Evolutionary conservation across 1,140 invertebrate species (phyloP), one percentile per base, ranked within the genome.

Genomic region (Drosophila lacteicornis): DNA sequence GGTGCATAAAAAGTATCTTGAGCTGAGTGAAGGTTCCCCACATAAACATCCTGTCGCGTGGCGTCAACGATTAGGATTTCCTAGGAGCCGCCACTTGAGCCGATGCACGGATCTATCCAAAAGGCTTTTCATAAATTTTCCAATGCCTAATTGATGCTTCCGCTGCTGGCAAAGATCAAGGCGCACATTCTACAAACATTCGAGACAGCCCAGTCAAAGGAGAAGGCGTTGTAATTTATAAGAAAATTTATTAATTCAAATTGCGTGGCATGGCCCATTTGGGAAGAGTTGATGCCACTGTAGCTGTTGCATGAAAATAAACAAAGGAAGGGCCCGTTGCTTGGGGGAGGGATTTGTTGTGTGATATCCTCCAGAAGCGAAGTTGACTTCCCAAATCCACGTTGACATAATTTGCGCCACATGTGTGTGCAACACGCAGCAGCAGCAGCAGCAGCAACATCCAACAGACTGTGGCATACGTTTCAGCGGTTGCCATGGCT

Each of bases 41-140:
- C 53, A 67, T 84, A 90, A 87, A 87, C 85, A 87, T 90, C 85
- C 85, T 90, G 84, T 79, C 84, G 84, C 85, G 85, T 87, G 84
- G 62, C 84, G 60, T 30, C 49, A 51, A 60, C 45, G 82, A 83
- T 83, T 79, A 65, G 80, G 61, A 82, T 78, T 57, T 71, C 42
- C 17, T 51, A 22, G 51, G 58, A 66, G 65, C 55, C 57, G 46
- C 53, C 50, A 78, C 61, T 76, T 30, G 50, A 80, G 51, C 51
- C 73, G 45, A 83, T 65, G 75, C 56, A 50, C 56, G 55, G 43
- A 45, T 49, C 81, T 67, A 55, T 83, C 71, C 47, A 51, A 71
- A 62, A 27, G 12, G 12, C 55, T 66, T 90, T 83, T 75, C 66
- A 88, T 75, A 84, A 75, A 87, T 81, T 81, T 69, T 38, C 46